Conservation (phyloP, 2,113 vertebrate genomes). For the Eulemur rufifrons region DNA sequence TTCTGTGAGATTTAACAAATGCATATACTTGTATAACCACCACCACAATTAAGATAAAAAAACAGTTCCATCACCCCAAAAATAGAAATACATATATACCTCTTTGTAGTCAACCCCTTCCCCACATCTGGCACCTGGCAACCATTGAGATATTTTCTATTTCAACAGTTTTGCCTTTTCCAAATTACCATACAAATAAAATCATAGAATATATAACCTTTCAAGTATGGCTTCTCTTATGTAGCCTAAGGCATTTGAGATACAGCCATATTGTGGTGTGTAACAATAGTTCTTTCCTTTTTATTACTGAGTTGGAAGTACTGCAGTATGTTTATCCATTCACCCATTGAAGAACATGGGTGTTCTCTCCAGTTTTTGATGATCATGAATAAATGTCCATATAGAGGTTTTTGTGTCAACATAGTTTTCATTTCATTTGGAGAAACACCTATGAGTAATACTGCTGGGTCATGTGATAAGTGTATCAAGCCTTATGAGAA, state of each 20-base stretch:
- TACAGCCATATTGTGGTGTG: not conserved
- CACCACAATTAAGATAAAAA: not conserved
- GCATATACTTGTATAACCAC: not conserved
- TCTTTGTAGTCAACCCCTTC: not conserved
- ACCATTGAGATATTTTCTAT: not conserved
- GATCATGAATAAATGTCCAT: not conserved
- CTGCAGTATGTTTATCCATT: not conserved
- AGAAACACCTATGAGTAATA: not conserved
- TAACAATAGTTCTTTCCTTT: not conserved
- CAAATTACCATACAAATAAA: not conserved
- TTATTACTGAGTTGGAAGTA: not conserved
- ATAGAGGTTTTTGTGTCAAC: not conserved
- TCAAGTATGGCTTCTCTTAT: not conserved
- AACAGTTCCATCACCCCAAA: not conserved
- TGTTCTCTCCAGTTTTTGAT: not conserved
- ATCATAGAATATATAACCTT: not conserved
- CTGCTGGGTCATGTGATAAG: not conserved
- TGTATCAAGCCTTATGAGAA: not conserved
- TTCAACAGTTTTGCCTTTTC: not conserved
- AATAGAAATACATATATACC: not conserved
- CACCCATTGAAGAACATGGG: not conserved
- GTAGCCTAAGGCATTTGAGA: not conserved
- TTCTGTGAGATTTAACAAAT: not conserved
- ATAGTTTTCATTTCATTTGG: not conserved
- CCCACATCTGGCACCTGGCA: not conserved